phyloP scores from a whole-genome alignment of 2,113 vertebrate species.

The Sylvietta virens region DNA sequence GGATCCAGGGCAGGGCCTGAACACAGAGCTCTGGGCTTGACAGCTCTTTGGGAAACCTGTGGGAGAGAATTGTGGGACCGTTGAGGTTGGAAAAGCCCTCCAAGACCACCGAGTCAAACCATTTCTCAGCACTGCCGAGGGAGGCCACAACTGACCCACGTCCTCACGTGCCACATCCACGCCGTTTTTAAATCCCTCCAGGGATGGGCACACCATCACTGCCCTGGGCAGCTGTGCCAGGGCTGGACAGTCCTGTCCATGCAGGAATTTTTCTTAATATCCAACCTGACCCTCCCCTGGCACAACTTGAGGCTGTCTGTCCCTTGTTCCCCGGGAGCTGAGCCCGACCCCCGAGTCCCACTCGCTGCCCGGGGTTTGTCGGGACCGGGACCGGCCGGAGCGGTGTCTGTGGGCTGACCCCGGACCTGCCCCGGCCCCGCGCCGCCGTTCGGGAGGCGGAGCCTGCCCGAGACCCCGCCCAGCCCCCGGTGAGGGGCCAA shows the following conservation, averaged over 20 bases:
- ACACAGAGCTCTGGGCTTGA: neutral
- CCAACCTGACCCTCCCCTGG: neutral
- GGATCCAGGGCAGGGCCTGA: too few species aligned
- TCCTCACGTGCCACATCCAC: neutral
- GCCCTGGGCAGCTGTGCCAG: neutral
- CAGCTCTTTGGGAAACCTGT: neutral
- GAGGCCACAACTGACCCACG: accelerated
- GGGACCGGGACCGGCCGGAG: neutral
- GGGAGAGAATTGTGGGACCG: neutral
- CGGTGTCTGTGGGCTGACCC: too few species aligned
- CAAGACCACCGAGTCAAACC: neutral
- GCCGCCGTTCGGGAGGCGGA: neutral
- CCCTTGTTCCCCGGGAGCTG: neutral
- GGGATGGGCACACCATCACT: accelerated
- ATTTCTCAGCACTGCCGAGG: neutral
- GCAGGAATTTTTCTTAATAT: neutral
- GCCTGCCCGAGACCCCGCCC: neutral
- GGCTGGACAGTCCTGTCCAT: neutral
- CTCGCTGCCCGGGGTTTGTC: neutral
- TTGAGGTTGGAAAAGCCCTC: neutral
- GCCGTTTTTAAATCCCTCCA: neutral
- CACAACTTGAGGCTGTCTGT: accelerated
- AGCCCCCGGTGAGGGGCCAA: neutral
- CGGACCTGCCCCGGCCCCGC: too few species aligned
- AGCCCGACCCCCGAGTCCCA: neutral